These are phyloP conservation scores for Discoglossus pictus DNA, from an alignment of 2,797 vertebrate genomes.

Conservation along the genomic window DNA sequence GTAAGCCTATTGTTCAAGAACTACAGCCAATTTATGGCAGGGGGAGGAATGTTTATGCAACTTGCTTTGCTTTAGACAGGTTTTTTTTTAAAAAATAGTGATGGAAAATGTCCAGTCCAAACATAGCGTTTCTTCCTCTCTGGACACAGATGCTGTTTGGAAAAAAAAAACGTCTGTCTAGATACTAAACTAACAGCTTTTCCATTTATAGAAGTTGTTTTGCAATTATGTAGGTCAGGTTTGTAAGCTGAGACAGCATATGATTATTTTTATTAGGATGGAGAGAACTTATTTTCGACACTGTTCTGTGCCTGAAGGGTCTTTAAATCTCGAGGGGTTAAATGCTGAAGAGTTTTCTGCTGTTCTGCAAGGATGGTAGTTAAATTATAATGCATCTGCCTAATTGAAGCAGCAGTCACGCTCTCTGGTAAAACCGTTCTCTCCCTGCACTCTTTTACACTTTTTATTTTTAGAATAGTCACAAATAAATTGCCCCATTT, in stretches of 20 bases:
- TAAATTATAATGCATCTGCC: no score
- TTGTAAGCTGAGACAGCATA: constrained; percentile 36
- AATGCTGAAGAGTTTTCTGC: neutral
- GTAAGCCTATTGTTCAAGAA: constrained; percentile 81
- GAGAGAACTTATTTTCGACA: constrained; percentile 35
- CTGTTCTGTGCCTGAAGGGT: constrained; percentile 15
- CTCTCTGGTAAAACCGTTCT: no score
- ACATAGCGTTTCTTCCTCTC: constrained; percentile 79
- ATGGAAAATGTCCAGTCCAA: constrained; percentile 78
- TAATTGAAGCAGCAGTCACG: no score
- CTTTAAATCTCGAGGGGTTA: constrained; percentile 17
- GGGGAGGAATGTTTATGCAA: constrained; percentile 82
- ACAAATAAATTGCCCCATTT: no score
- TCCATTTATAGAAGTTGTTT: constrained; percentile 69
- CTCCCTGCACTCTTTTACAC: no score
- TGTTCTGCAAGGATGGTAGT: neutral
- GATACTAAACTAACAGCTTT: constrained; percentile 58
- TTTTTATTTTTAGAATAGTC: no score
- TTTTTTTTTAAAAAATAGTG: constrained; percentile 53
- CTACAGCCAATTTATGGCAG: constrained; percentile 76
- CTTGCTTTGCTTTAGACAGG: constrained; percentile 75
- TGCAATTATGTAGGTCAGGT: constrained; percentile 71
- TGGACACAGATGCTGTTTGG: constrained; percentile 76
- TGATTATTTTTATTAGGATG: constrained; percentile 45
- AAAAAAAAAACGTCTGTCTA: constrained; percentile 57